Evolutionary conservation across 2,797 vertebrate species (phyloP).

Genomic region (Acomys russatus): DNA sequence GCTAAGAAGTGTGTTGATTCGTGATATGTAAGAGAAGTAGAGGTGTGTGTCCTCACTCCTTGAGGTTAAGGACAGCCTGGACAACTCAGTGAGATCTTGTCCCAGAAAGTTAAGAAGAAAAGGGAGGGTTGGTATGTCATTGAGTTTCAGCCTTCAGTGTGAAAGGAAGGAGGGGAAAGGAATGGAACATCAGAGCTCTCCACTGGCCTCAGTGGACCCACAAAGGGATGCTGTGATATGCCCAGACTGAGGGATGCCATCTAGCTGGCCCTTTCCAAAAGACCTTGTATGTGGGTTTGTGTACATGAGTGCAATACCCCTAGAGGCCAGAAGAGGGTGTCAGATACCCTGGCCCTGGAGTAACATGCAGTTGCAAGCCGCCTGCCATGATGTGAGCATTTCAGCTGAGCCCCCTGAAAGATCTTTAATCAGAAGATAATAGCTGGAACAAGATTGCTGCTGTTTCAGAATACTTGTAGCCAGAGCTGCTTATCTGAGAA

Average conservation of each 20-base stretch:
- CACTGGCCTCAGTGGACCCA: neutral
- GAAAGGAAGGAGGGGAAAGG: neutral
- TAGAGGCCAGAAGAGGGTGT: constrained; percentile 3
- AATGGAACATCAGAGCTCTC: neutral
- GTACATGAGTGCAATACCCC: neutral
- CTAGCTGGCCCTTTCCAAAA: neutral
- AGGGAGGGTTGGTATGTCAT: neutral
- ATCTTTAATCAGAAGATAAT: neutral
- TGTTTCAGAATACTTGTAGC: neutral
- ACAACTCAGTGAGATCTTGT: neutral
- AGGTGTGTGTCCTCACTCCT: neutral
- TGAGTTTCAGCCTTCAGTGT: neutral
- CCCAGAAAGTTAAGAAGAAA: neutral
- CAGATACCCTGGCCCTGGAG: neutral
- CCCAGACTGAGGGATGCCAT: neutral
- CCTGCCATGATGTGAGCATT: neutral
- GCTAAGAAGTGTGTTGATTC: constrained; percentile 21
- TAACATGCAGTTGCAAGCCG: neutral
- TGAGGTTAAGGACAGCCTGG: neutral
- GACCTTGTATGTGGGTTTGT: neutral
- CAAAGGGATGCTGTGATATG: neutral
- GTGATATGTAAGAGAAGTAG: neutral
- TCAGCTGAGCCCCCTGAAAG: neutral
- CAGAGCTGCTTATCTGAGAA: constrained; percentile 25
- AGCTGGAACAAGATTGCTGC: neutral